Evolutionary conservation across 2,888 invertebrate species (phyloP), one percentile per base, ranked within the genome.

Genomic region (Octodonta nipae): DNA sequence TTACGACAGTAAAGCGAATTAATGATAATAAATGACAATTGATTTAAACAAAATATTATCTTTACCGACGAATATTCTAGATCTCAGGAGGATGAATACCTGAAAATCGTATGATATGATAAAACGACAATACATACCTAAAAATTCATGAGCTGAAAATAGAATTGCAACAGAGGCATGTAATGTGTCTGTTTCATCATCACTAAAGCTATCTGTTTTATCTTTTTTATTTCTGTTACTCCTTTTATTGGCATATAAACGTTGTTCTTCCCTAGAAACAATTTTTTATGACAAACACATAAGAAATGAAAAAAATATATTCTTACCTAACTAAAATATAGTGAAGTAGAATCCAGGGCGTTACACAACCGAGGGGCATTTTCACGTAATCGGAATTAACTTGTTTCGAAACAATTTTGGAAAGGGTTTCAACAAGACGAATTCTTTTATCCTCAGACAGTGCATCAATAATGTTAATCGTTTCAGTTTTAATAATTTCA

Each of bases 321-420:
- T 4, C 22, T 22, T 30, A 30, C 68, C 71, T 65, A 41, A 79
- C 72, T 30, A 89, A 64, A 41, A 89, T 70, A 47, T 77, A 76
- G 62, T 88, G 83, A 45, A 91, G 65, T 35, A 91, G 64, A 35
- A 87, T 78, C 88, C 88, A 89, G 4, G 87, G 83, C 3, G 73
- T 60, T 8, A 84, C 72, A 8, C 78, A 75, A 36, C 76, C 75
- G 32, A 86, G 67, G 0, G 79, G 77, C 60, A 73, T 68, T 39
- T 74, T 76, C 14, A 67, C 64, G 52, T 66, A 71, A 17, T 83
- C 83, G 1, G 68, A 58, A 50, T 87, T 85, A 38, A 88, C 67
- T 58, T 85, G 84, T 52, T 80, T 76, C 31, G 79, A 78, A 40
- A 86, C 73, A 30, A 87, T 71, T 47, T 75, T 73, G 13, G 80